Conservation (phyloP, 2,113 vertebrate species). For the Cervus canadensis region DNA sequence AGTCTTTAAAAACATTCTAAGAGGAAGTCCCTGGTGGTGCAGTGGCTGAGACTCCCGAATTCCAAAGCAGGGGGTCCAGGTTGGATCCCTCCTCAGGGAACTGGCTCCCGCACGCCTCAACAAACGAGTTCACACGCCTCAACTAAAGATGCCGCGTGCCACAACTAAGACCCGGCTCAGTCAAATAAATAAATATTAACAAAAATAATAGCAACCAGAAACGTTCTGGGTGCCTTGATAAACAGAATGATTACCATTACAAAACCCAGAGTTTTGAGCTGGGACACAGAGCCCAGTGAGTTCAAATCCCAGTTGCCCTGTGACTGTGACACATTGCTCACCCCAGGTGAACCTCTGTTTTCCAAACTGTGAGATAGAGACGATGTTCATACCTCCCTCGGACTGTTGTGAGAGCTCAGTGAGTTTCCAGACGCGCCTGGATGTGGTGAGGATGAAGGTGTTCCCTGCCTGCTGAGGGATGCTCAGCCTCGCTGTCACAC, state of each 20-base stretch:
- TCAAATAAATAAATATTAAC: neutral
- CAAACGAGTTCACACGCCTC: neutral
- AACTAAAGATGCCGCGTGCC: neutral
- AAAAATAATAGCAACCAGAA: neutral
- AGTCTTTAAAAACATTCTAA: neutral
- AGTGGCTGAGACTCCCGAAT: neutral
- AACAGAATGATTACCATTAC: neutral
- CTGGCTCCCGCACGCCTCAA: neutral
- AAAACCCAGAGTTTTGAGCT: neutral
- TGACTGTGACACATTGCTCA: neutral
- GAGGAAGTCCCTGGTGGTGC: neutral
- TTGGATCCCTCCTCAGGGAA: neutral
- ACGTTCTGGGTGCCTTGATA: neutral
- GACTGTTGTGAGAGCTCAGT: rapidly evolving
- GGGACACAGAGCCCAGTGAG: neutral
- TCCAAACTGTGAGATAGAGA: neutral
- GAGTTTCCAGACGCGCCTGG: neutral
- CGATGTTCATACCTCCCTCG: rapidly evolving
- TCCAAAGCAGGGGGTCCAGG: neutral
- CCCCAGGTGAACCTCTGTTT: neutral
- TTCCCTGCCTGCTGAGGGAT: rapidly evolving
- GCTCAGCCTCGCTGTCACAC: rapidly evolving
- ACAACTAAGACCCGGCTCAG: neutral
- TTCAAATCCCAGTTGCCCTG: neutral
- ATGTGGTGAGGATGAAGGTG: rapidly evolving